A percentile compares a stretch with the other conserved stretches of the same genome.
phyloP scores from a whole-genome alignment of 2,113 vertebrate genomes.

The Nothobranchius kuhntae region DNA sequence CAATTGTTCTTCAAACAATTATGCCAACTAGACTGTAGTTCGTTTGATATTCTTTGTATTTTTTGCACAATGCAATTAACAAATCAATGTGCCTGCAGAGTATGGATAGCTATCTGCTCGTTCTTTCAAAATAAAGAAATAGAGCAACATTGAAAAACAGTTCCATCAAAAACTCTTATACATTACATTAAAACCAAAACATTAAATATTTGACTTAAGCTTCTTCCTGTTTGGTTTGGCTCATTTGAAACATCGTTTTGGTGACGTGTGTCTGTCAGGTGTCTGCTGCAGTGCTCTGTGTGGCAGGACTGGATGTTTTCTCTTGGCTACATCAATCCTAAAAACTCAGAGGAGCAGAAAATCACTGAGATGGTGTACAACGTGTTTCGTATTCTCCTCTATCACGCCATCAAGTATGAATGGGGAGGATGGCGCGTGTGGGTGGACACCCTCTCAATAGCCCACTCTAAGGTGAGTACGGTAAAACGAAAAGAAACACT shows the following conservation, averaged over 20 bases:
- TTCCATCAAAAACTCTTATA: no score
- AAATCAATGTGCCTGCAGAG: background rate
- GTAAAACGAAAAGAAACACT: constrained; percentile 62
- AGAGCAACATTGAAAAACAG: background rate
- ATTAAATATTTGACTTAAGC: background rate
- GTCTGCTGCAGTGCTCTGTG: constrained; percentile 97
- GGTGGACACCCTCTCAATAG: constrained; percentile 98
- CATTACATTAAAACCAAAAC: background rate
- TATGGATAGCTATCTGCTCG: no score
- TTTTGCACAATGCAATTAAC: background rate
- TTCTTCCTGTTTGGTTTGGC: background rate
- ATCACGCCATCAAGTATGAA: constrained; percentile 98
- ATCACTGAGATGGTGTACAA: constrained; percentile 98
- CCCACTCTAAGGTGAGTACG: constrained; percentile 96
- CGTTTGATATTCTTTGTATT: background rate
- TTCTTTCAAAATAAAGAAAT: no score
- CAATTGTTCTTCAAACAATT: no score
- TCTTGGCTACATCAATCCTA: constrained; percentile 96
- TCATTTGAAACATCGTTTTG: background rate
- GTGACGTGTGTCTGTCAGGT: constrained; percentile 74
- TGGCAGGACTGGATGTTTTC: constrained; percentile 99
- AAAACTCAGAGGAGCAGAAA: constrained; percentile 96
- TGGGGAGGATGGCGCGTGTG: constrained; percentile 99
- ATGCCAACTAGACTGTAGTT: background rate
- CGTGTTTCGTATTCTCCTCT: constrained; percentile 97